Percentiles rank a stretch among this genome's conserved stretches.
Evolutionary conservation across 2,113 vertebrate genomes (phyloP).

Genomic region (Podocnemis expansa): DNA sequence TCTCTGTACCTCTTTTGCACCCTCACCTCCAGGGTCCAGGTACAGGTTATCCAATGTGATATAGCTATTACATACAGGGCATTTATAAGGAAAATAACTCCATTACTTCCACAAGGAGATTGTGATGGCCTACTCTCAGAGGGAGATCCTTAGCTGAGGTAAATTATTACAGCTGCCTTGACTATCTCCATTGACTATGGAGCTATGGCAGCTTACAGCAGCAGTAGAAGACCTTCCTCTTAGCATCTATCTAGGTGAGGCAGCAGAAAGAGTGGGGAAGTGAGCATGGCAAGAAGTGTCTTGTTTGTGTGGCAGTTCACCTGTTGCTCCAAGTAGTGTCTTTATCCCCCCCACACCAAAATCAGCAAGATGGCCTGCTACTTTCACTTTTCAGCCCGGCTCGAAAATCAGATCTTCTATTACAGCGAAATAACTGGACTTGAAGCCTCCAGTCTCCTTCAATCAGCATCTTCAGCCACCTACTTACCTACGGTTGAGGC

Average conservation of each 20-base stretch:
- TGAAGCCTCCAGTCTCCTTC: not conserved
- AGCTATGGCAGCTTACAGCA: not conserved
- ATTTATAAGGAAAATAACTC: not conserved
- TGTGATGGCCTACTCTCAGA: not conserved
- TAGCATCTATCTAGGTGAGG: not conserved
- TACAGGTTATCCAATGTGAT: not conserved
- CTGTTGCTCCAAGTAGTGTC: not conserved
- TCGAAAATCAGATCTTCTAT: constrained; percentile 29
- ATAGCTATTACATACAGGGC: not conserved
- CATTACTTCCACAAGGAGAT: not conserved
- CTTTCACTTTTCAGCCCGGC: not conserved
- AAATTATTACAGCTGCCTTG: not conserved
- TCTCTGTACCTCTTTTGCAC: accelerated
- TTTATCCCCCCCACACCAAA: not conserved
- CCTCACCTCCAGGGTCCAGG: not conserved
- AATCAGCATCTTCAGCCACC: not conserved
- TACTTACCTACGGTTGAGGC: not conserved
- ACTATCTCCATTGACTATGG: not conserved
- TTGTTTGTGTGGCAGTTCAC: not conserved
- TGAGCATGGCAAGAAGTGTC: not conserved
- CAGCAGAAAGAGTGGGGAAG: not conserved
- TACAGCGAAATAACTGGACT: not conserved
- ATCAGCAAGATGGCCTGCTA: not conserved
- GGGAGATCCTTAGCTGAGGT: not conserved
- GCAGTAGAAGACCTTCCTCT: accelerated